A percentile compares a stretch with the other conserved stretches of the same genome.
These are phyloP conservation scores for Microcebus griseorufus DNA, from an alignment of 2,113 vertebrate species.

Conservation along the genomic window DNA sequence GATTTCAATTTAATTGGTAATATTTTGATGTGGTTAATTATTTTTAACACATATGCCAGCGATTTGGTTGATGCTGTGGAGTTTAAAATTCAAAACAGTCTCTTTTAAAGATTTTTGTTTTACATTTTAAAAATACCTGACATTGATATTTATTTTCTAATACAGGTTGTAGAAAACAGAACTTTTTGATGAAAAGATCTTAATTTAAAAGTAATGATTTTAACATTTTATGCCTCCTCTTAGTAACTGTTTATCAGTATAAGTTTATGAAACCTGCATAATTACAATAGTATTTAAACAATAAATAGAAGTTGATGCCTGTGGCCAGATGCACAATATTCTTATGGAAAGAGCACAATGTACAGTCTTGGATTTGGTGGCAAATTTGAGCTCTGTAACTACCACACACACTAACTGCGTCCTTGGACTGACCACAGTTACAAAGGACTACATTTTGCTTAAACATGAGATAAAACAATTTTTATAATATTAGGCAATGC, in stretches of 20 bases:
- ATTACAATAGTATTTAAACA: conserved; percentile 59
- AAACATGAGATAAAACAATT: not conserved
- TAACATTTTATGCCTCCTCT: conserved; percentile 25
- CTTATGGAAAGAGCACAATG: not conserved
- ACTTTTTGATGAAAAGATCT: conserved; percentile 6
- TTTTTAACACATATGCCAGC: conserved; percentile 49
- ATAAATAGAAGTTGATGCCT: conserved; percentile 48
- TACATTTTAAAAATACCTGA: conserved; percentile 49
- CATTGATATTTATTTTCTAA: conserved; percentile 8
- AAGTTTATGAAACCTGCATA: conserved; percentile 61
- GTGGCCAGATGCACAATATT: not conserved
- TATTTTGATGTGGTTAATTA: conserved; percentile 67
- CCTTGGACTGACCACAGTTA: not conserved
- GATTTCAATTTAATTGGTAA: conserved; percentile 56
- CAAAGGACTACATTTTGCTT: conserved; percentile 2
- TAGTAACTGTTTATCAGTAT: conserved; percentile 32
- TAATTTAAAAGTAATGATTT: conserved; percentile 51
- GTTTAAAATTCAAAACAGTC: conserved; percentile 40
- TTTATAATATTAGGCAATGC: not conserved
- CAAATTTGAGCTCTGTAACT: not conserved
- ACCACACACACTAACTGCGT: not conserved
- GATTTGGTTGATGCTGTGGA: not conserved
- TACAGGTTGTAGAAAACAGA: conserved; percentile 24
- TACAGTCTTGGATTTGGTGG: not conserved
- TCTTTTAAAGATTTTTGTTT: conserved; percentile 36